Evolutionary conservation across 2,113 vertebrate genomes (phyloP).

Genomic region (Cyprinodon variegatus): DNA sequence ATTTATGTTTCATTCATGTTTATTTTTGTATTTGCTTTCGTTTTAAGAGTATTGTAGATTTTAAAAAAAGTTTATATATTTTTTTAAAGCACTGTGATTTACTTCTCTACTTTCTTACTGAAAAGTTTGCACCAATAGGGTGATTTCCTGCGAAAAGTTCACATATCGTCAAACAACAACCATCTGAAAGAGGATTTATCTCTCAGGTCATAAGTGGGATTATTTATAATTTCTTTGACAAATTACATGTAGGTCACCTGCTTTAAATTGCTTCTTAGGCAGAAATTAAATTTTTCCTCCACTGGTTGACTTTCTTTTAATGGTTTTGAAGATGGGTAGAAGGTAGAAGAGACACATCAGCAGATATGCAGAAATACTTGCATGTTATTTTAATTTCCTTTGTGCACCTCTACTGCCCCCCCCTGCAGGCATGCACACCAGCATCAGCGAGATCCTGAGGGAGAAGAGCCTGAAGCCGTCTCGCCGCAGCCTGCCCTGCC

Average conservation of each 20-base stretch:
- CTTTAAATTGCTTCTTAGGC: neutral
- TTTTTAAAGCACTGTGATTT: too few relatives aligned
- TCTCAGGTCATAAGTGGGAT: neutral
- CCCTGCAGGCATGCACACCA: slow-evolving; percentile 92
- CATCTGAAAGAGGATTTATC: too few relatives aligned
- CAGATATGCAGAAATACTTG: neutral
- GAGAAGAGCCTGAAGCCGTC: slow-evolving; percentile 91
- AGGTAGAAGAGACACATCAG: neutral
- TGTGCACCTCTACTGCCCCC: neutral
- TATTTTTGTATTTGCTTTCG: too few relatives aligned
- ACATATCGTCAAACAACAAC: too few relatives aligned
- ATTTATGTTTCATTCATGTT: neutral
- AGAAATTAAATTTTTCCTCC: neutral
- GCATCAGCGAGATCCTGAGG: slow-evolving; percentile 94
- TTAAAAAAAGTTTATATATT: too few relatives aligned
- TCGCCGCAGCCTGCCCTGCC: slow-evolving; percentile 93
- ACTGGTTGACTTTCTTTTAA: neutral
- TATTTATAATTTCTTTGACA: neutral
- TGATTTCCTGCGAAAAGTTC: too few relatives aligned
- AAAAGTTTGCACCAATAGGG: too few relatives aligned
- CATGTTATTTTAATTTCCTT: neutral
- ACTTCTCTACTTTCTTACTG: too few relatives aligned
- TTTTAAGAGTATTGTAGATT: too few relatives aligned
- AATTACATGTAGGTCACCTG: neutral
- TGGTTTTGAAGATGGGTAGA: too few relatives aligned